Percentiles rank a stretch among this genome's conserved stretches.
Conservation (phyloP, 1,140 invertebrate species). For the Aphidius ervi region DNA sequence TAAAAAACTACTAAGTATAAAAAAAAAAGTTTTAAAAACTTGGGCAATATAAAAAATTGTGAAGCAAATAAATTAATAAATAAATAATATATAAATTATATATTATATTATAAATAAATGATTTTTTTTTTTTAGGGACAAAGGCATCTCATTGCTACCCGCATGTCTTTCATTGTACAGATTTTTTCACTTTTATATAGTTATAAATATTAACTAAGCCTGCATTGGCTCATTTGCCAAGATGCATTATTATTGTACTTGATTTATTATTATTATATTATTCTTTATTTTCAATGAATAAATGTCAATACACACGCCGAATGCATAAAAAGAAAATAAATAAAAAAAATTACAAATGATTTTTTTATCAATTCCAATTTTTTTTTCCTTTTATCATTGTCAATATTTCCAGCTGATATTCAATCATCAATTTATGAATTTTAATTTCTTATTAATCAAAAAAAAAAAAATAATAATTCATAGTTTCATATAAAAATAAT, state of each 20-base stretch:
- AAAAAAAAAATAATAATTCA: no score
- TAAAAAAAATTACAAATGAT: no score
- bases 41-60: background rate
- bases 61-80: background rate
- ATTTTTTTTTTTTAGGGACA: slow-evolving; percentile 29
- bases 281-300: slow-evolving; percentile 49
- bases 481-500: background rate
- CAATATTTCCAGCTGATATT: background rate
- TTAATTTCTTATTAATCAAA: no score
- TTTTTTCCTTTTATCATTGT: background rate
- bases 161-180: slow-evolving; percentile 56
- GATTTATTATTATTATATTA: slow-evolving; percentile 27
- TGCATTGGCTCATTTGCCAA: slow-evolving; percentile 27
- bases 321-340: slow-evolving; percentile 21
- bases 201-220: slow-evolving; percentile 44
- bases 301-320: slow-evolving; percentile 50
- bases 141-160: slow-evolving; percentile 54
- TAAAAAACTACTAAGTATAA: background rate
- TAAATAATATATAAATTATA: slow-evolving; percentile 3
- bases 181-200: slow-evolving; percentile 57
- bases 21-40: background rate
- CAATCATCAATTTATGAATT: no score
- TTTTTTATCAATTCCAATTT: background rate
- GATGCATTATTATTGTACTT: slow-evolving; percentile 53
- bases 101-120: slow-evolving; percentile 18